phyloP scores from a whole-genome alignment of 2,888 invertebrate genomes.

The Agriopis marginaria region DNA sequence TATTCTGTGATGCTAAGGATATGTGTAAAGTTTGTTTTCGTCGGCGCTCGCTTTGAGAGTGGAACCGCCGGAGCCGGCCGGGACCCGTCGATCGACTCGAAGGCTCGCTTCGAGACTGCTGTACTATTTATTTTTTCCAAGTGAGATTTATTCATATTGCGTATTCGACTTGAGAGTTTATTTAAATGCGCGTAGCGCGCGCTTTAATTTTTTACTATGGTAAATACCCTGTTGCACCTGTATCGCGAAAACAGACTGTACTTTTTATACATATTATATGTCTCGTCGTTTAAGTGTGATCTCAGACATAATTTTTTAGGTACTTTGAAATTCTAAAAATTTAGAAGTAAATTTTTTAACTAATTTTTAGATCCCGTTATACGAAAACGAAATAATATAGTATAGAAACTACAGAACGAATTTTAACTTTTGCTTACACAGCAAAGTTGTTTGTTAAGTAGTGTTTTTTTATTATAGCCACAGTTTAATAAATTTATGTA shows the following conservation, averaged over 20 bases:
- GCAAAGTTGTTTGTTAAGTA: background rate
- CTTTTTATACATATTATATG: constrained; percentile 45
- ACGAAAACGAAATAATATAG: constrained; percentile 3
- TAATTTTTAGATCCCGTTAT: constrained; percentile 30
- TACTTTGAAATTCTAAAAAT: constrained; percentile 42
- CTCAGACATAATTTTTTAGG: constrained; percentile 43
- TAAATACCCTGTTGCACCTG: constrained; percentile 41
- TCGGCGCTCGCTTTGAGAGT: constrained; percentile 64
- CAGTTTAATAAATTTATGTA: background rate
- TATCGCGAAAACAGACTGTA: constrained; percentile 42
- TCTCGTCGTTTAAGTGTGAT: constrained; percentile 46
- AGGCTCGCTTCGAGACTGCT: constrained; percentile 77
- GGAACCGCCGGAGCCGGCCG: constrained; percentile 34
- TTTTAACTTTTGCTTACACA: constrained; percentile 10
- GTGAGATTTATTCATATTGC: constrained; percentile 69
- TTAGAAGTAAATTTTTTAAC: constrained; percentile 32
- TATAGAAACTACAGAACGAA: constrained; percentile 13
- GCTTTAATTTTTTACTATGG: constrained; percentile 53
- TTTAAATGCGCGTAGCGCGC: constrained; percentile 61
- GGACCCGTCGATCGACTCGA: constrained; percentile 23
- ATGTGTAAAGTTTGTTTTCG: constrained; percentile 66
- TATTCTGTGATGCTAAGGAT: constrained; percentile 80
- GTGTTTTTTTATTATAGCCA: background rate
- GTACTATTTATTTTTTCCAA: constrained; percentile 79
- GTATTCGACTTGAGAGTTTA: constrained; percentile 61